A percentile compares a stretch with the other conserved stretches of the same genome.
Conservation (phyloP, 2,113 vertebrate genomes). For the Labeo rohita region DNA sequence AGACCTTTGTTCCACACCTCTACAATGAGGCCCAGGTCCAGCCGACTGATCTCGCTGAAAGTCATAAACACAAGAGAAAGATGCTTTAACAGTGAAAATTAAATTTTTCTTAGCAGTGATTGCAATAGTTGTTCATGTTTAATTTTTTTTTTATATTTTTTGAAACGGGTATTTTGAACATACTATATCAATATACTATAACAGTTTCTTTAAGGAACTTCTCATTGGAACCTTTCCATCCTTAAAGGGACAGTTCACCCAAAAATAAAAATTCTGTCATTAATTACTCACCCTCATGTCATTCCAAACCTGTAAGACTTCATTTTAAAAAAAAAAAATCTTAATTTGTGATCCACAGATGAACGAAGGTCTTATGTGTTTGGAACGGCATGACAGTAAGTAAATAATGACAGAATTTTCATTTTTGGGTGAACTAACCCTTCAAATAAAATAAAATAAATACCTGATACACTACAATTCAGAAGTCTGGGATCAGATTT, state of each 20-base stretch:
- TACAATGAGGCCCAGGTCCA: constrained; percentile 95
- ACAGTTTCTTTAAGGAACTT: neutral
- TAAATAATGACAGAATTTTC: neutral
- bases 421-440: no score
- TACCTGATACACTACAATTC: neutral
- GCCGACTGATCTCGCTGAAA: constrained; percentile 91
- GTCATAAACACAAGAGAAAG: neutral
- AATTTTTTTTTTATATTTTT: neutral
- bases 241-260: neutral
- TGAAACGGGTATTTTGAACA: neutral
- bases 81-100: neutral
- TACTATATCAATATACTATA: neutral
- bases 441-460: neutral
- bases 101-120: neutral
- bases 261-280: no score
- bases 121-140: neutral
- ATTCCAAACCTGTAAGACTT: no score
- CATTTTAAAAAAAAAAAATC: no score
- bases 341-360: neutral
- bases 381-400: no score
- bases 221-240: neutral
- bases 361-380: neutral
- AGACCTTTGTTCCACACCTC: constrained; percentile 99
- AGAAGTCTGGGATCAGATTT: neutral
- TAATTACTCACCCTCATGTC: no score